Evolutionary conservation across 2,113 vertebrate genomes (phyloP), one percentile per base, ranked within the genome.

Genomic region (Burhinus oedicnemus): DNA sequence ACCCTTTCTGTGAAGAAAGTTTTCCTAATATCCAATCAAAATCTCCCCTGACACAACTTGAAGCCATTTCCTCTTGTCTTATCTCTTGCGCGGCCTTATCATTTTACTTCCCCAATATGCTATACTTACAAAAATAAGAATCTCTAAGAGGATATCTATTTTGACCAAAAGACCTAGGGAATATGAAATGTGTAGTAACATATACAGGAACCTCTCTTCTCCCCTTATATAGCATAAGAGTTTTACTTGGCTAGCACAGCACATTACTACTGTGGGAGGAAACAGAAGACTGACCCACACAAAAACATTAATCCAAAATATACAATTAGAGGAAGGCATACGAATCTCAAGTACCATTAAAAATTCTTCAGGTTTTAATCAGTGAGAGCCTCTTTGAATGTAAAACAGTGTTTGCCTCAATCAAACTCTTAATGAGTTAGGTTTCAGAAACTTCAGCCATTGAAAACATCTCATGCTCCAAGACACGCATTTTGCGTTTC

Each of bases 241-340:
- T 89, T 94, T 89, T 92, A 78, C 32, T 90, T 93, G 83, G 85
- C 92, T 83, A 90, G n/a, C 42, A 75, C 22, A 75, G 29, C 14
- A 77, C 55, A 78, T 60, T 86, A 75, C 45, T 81, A 54, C 83
- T 78, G 36, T 23, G 72, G 79, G 76, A 95, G 42, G 85, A 97
- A 96, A 86, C 19, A 80, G 71, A 74, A 91, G 27, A 91, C 11
- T 2, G 12, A 80, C 49, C 20, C 68, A 83, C 55, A 81, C 51
- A 81, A 95, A 83, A 92, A 62, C 13, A 85, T 79, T 79, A 85
- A 84, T 95, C 74, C 78, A 86, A 95, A 88, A 88, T 51, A 88
- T 2, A 90, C 68, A 89, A 36, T 77, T 80, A 77, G 34, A 90
- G 36, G 29, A 95, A 94, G 12, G 74, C 61, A 76, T 38, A 72